Evolutionary conservation across 2,113 vertebrate genomes (phyloP).

Genomic region (Thermophis baileyi): DNA sequence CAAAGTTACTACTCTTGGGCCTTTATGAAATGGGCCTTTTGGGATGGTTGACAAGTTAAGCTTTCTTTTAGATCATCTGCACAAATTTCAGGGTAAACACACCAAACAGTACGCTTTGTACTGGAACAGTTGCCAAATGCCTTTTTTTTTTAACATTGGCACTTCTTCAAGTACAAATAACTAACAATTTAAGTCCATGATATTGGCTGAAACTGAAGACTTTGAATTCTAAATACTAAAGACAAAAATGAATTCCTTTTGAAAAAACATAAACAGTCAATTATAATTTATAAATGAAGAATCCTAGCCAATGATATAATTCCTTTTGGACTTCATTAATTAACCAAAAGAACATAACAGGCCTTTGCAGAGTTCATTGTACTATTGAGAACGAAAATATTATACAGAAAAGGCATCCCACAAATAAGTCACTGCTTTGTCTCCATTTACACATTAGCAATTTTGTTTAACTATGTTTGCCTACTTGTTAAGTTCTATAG

Average conservation of each 20-base stretch:
- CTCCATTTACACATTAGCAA: background rate
- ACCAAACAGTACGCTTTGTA: slow-evolving; percentile 24
- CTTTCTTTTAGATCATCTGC: slow-evolving; percentile 21
- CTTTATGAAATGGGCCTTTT: background rate
- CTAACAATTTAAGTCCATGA: slow-evolving; percentile 46
- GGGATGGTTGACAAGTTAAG: background rate
- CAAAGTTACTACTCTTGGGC: background rate
- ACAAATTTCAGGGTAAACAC: slow-evolving; percentile 23
- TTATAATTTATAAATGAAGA: slow-evolving; percentile 47
- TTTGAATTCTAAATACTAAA: slow-evolving; percentile 33
- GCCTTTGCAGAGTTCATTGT: slow-evolving; percentile 30
- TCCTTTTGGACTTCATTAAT: slow-evolving; percentile 28
- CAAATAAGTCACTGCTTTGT: background rate
- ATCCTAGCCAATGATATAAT: slow-evolving; percentile 49
- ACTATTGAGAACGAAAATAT: slow-evolving; percentile 2
- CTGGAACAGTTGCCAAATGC: slow-evolving; percentile 30
- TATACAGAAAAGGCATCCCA: background rate
- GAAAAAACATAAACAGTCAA: slow-evolving; percentile 2
- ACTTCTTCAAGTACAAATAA: slow-evolving; percentile 44
- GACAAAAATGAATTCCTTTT: slow-evolving; percentile 54
- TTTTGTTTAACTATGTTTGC: background rate
- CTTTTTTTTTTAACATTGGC: slow-evolving; percentile 24
- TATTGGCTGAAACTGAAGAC: slow-evolving; percentile 11
- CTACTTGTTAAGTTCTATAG: background rate
- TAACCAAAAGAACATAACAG: slow-evolving; percentile 31